Evolutionary conservation across 2,113 vertebrate genomes (phyloP), one percentile per base, ranked within the genome.

Genomic region (Onychostruthus taczanowskii): DNA sequence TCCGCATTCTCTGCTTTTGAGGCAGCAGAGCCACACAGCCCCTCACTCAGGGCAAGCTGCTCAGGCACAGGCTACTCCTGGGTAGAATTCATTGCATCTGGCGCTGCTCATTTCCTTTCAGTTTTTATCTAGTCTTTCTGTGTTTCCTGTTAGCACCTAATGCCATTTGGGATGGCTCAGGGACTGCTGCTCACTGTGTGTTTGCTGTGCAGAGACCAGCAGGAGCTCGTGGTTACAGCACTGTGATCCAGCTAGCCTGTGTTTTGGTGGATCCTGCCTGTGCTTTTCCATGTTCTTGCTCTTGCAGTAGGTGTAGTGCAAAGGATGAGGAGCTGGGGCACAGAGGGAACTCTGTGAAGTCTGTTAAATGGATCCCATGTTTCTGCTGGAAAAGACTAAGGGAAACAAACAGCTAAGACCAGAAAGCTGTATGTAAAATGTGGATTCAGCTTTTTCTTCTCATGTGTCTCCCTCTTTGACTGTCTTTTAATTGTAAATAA

Each of bases 41-140:
- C 59, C 76, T 84, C 24, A 11, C 61, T 35, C 11, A 18, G 73
- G 33, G 30, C 79, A 44, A 37, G 68, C 82, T 46, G 55, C 52
- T 78, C 58, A 24, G 74, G 63, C 85, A 62, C 70, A 61, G 53
- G 37, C 90, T 35, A 22, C 31, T 63, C 61, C 88, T 72, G 0
- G 3, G 35, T 75, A 68, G 88, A 90, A 78, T 53, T 68, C 41
- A 73, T 18, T 79, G 59, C 93, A 96, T 90, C 94, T 94, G 92
- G 78, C 6, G 31, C 66, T 62, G 28, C 66, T 95, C 58, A 27
- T 52, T 97, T 96, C 94, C 96, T 93, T 92, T 93, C 83, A 33
- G 83, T 94, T 97, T 96, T 96, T 97, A 94, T 96, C 96, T 97
- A 82, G 93, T 95, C 95, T 89, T 53, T 88, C 72, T 96, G 72